These are phyloP conservation scores for Brenthis daphne DNA, from an alignment of 2,888 invertebrate species.

Conservation along the genomic window DNA sequence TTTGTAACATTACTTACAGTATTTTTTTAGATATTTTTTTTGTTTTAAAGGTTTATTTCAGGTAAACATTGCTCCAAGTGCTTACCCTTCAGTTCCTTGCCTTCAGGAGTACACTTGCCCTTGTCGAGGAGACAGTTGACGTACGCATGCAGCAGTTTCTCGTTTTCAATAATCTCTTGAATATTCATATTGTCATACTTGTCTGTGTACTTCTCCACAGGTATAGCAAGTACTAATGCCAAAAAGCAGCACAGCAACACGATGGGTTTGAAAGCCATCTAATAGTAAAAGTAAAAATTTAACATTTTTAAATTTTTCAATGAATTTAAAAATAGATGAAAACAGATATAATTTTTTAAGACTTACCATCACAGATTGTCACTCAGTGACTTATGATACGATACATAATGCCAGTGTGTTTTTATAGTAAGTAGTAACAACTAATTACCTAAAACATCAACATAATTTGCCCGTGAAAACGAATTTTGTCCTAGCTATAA, in stretches of 20 bases:
- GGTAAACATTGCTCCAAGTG: constrained; percentile 30
- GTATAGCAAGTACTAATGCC: constrained; percentile 33
- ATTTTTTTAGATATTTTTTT: no score
- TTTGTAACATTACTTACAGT: no score
- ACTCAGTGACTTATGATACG: constrained; percentile 59
- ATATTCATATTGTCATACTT: constrained; percentile 87
- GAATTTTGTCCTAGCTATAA: no score
- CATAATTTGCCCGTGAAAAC: no score
- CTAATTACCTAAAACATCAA: no score
- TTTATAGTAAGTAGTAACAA: no score
- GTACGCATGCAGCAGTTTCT: constrained; percentile 85
- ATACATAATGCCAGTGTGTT: constrained; percentile 42
- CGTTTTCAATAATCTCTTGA: constrained; percentile 85
- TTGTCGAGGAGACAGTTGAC: constrained; percentile 85
- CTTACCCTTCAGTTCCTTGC: constrained; percentile 86
- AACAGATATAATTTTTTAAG: not conserved
- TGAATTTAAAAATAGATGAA: not conserved
- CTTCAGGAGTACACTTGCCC: constrained; percentile 87
- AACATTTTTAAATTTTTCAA: not conserved
- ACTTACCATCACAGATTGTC: constrained; percentile 24
- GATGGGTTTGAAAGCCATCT: constrained; percentile 42
- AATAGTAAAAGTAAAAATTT: constrained; percentile 9
- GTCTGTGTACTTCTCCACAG: constrained; percentile 76
- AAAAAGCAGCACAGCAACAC: constrained; percentile 39
- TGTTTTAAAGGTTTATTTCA: no score